phyloP scores from a whole-genome alignment of 2,888 invertebrate genomes.

The Acanthosepion pharaonis region DNA sequence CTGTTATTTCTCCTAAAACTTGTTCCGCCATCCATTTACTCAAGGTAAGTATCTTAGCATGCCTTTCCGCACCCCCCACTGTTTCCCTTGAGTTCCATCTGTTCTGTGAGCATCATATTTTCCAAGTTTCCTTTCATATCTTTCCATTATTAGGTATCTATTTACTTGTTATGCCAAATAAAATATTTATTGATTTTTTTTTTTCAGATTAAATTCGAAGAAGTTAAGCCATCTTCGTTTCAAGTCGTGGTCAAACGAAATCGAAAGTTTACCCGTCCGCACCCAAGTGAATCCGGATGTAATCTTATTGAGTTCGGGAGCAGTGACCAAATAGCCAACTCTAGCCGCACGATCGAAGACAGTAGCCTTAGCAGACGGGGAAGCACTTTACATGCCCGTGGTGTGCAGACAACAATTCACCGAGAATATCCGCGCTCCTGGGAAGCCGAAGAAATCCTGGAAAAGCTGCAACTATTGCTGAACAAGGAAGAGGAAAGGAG shows the following conservation, averaged over 20 bases:
- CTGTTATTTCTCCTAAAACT: no score
- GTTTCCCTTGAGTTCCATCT: no score
- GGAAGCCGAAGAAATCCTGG: conserved; percentile 62
- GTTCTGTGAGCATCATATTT: no score
- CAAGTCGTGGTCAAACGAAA: conserved; percentile 41
- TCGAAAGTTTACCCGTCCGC: not conserved
- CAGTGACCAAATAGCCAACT: conserved; percentile 53
- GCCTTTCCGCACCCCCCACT: no score
- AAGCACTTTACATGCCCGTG: not conserved
- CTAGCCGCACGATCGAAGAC: not conserved
- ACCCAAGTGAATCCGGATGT: conserved; percentile 65
- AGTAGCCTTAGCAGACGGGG: not conserved
- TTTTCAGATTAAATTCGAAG: conserved; percentile 40
- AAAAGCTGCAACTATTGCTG: conserved; percentile 62
- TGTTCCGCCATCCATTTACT: no score
- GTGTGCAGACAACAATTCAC: not conserved
- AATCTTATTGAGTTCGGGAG: conserved; percentile 66
- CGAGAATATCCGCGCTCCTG: conserved; percentile 49
- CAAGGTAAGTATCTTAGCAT: no score
- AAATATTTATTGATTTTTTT: not conserved
- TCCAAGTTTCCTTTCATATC: no score
- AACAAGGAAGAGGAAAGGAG: conserved; percentile 63
- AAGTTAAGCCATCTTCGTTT: not conserved
- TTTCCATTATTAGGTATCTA: no score
- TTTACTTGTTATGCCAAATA: no score